Evolutionary conservation across 1,140 invertebrate genomes (phyloP).

Genomic region (Streblospio benedicti): DNA sequence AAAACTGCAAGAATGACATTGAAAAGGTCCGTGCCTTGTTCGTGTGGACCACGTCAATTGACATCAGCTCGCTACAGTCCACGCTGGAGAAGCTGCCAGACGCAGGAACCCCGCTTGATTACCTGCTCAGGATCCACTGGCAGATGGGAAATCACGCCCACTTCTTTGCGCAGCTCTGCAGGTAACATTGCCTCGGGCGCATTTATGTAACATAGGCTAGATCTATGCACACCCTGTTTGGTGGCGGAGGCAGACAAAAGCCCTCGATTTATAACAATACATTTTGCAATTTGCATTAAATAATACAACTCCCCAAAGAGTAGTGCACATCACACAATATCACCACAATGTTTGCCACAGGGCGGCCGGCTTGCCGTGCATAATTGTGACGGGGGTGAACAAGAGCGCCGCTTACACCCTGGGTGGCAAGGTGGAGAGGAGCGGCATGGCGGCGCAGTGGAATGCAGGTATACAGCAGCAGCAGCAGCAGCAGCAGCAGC

Average conservation of each 20-base stretch:
- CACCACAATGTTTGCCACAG: constrained; percentile 21
- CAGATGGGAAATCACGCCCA: constrained; percentile 37
- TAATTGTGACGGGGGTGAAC: constrained; percentile 40
- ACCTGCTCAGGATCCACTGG: constrained; percentile 34
- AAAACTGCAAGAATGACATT: constrained; percentile 19
- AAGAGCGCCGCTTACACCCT: constrained; percentile 43
- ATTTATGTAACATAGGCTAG: neutral
- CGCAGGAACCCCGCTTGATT: constrained; percentile 31
- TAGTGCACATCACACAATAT: neutral
- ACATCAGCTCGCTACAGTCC: constrained; percentile 30
- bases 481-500: too few species aligned
- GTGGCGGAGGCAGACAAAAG: neutral
- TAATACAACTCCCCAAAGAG: neutral
- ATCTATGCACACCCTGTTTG: neutral
- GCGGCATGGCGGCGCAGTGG: constrained; percentile 41
- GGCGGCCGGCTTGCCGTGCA: constrained; percentile 36
- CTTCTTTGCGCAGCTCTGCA: constrained; percentile 35
- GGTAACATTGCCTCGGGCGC: constrained; percentile 36
- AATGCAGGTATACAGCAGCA: too few species aligned
- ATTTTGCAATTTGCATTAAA: neutral
- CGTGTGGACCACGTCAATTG: constrained; percentile 36
- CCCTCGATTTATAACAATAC: neutral
- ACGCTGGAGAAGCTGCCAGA: neutral
- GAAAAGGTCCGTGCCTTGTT: constrained; percentile 35
- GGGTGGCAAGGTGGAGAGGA: constrained; percentile 30